Conservation (phyloP, 1,140 invertebrate genomes). For the Nomia melanderi region DNA sequence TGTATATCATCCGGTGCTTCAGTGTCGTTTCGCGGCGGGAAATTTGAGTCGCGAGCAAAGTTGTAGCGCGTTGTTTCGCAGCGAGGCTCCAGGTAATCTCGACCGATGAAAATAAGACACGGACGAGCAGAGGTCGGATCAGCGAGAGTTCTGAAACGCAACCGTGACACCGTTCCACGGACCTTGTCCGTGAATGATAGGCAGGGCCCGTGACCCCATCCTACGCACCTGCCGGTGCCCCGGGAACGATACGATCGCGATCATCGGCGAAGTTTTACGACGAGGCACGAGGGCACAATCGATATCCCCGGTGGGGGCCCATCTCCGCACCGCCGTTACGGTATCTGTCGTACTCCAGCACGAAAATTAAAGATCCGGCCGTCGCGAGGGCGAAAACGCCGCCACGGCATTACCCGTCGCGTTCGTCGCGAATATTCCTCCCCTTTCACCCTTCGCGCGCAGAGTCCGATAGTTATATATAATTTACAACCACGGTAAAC, state of each 20-base stretch:
- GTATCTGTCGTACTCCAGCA: constrained; percentile 35
- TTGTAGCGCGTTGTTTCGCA: too few relatives aligned
- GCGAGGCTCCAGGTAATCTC: too few relatives aligned
- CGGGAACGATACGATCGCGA: constrained; percentile 42
- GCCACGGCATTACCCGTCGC: neutral
- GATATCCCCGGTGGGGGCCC: constrained; percentile 27
- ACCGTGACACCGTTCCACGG: constrained; percentile 22
- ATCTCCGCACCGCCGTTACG: constrained; percentile 6
- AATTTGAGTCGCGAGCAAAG: too few relatives aligned
- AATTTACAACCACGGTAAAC: too few relatives aligned
- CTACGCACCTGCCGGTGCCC: constrained; percentile 48
- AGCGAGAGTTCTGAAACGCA: constrained; percentile 14
- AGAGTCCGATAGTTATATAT: too few relatives aligned
- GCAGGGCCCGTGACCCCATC: constrained; percentile 46
- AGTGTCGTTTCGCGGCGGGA: too few relatives aligned
- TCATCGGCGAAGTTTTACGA: constrained; percentile 58
- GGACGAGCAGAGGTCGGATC: too few relatives aligned
- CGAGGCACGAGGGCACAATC: constrained; percentile 55
- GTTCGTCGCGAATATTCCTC: neutral
- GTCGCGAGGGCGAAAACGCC: constrained; percentile 1
- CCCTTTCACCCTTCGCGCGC: too few relatives aligned
- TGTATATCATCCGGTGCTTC: too few relatives aligned
- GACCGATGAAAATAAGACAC: too few relatives aligned
- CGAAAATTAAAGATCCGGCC: constrained; percentile 44
- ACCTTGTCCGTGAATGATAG: constrained; percentile 49